phyloP scores from a whole-genome alignment of 1,140 invertebrate genomes.

The Leptonema lineaticorne region DNA sequence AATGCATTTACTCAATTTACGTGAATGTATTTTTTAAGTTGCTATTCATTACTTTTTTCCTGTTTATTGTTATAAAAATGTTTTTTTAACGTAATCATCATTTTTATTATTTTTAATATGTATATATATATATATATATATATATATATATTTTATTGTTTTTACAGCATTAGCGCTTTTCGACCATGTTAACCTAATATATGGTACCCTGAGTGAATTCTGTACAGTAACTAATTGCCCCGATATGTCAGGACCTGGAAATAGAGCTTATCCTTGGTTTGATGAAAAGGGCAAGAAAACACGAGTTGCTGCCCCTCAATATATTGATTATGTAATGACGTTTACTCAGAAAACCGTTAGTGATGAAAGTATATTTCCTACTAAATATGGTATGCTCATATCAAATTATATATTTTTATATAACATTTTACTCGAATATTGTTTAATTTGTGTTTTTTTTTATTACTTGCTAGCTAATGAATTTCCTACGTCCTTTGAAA shows the following conservation, averaged over 20 bases:
- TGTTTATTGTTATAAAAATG: no score
- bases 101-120: no score
- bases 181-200: slow-evolving; percentile 96
- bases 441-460: slow-evolving; percentile 6
- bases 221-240: slow-evolving; percentile 92
- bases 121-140: neutral
- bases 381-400: slow-evolving; percentile 85
- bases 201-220: slow-evolving; percentile 97
- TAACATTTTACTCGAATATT: neutral
- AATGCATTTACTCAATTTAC: no score
- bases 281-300: slow-evolving; percentile 98
- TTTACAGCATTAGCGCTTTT: slow-evolving; percentile 93
- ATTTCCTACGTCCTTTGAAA: slow-evolving; percentile 93
- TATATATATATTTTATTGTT: slow-evolving; percentile 28
- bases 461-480: slow-evolving; percentile 74
- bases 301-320: slow-evolving; percentile 94
- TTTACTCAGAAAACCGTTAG: slow-evolving; percentile 96
- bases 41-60: no score
- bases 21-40: no score
- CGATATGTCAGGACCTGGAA: slow-evolving; percentile 92
- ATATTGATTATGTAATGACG: slow-evolving; percentile 98
- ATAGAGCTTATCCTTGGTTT: slow-evolving; percentile 96
- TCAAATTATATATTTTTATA: neutral
- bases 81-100: no score
- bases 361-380: slow-evolving; percentile 96